phyloP scores from a whole-genome alignment of 1,140 invertebrate species.

The Matsumurasca onukii region DNA sequence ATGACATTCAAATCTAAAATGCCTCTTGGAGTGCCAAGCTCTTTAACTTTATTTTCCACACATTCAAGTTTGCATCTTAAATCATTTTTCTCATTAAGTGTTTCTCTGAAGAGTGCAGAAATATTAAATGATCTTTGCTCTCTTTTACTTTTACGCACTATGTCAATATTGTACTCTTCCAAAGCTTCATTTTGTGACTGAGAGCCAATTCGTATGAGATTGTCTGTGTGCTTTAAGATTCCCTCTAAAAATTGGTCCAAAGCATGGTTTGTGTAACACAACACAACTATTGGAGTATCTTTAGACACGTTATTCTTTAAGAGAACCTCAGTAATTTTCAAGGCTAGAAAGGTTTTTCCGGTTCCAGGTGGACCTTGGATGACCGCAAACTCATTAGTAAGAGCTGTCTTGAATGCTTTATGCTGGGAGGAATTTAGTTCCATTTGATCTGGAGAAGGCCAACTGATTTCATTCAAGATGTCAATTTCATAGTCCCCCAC shows the following conservation, averaged over 20 bases:
- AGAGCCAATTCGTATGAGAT: constrained; percentile 71
- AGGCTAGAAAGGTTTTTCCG: constrained; percentile 74
- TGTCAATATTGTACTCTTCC: constrained; percentile 48
- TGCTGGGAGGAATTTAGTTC: constrained; percentile 59
- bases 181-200: constrained; percentile 62
- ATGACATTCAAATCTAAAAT: neutral
- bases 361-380: constrained; percentile 83
- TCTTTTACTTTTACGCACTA: constrained; percentile 45
- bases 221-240: constrained; percentile 54
- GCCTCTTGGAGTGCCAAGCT: neutral
- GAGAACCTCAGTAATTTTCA: constrained; percentile 62
- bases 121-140: neutral
- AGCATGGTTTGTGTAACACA: constrained; percentile 87
- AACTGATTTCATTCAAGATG: constrained; percentile 46
- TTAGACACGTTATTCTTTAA: constrained; percentile 51
- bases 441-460: constrained; percentile 49
- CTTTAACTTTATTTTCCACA: neutral
- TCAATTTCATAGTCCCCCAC: constrained; percentile 18
- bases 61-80: neutral
- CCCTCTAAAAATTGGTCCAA: constrained; percentile 87
- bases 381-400: constrained; percentile 64
- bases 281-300: constrained; percentile 64
- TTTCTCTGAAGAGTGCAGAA: constrained; percentile 2
- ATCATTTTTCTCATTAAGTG: neutral
- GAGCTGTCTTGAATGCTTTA: constrained; percentile 56